Evolutionary conservation across 2,113 vertebrate species (phyloP), one percentile per base, ranked within the genome.

Genomic region (Toxotes jaculatrix): DNA sequence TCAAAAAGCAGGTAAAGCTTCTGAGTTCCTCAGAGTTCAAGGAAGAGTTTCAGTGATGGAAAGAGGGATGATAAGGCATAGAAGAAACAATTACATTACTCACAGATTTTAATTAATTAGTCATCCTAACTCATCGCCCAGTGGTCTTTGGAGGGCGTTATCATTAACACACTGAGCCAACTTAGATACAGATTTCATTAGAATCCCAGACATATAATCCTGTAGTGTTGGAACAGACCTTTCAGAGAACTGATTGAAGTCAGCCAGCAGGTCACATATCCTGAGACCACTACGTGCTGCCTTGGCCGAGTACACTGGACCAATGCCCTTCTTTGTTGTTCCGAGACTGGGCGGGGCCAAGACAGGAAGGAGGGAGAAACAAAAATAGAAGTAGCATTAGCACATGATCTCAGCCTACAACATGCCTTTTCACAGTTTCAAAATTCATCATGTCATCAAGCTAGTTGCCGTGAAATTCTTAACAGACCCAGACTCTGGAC

Each of bases 261-360:
- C 97, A 60, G 97, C 96, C 82, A 99, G 93, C 76, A 99, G 96
- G 89, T 99, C 98, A 60, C 98, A 99, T 96, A 99, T 99, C 91
- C 98, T 95, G 80, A 99, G 97, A 74, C 98, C 98, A 79, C 96
- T 98, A 67, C 98, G 97, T 63, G 97, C 97, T 53, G 98, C 98
- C 93, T 99, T 99, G 43, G 98, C 97, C 1, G 98, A 99, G 93
- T 99, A 99, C 17, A 99, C 98, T 0, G 98, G 98, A 55, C 98
- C 98, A 36, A 99, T 99, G 63, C 98, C 98, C 92, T 99, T 99
- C 92, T 99, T 99, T 14, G 98, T 99, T 53, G 98, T 99, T 79
- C 98, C 98, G 90, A 99, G 95, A 92, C 98, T 99, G 93, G 10
- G 40, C 9, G 89, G 89, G 80, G 86, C 84, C 83, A 43, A 89